Conservation (phyloP, 2,888 invertebrate genomes). For the Heliothis peltigera region DNA sequence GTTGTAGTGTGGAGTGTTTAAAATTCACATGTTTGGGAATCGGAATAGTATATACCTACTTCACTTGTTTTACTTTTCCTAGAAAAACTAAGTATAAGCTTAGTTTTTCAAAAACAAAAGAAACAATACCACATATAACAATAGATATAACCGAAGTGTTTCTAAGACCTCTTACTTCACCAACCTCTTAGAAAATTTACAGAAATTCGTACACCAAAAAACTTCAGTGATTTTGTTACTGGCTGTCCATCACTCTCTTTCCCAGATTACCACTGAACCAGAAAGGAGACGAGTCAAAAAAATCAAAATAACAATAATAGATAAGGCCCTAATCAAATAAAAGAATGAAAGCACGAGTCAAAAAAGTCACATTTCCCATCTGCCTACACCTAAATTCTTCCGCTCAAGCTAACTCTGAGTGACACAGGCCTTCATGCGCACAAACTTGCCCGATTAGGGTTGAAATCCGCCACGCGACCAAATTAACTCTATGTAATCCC, state of each 20-base stretch:
- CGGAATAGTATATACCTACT: too few species aligned
- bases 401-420: conserved; percentile 68
- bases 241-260: neutral
- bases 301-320: conserved; percentile 14
- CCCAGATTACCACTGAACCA: conserved; percentile 6
- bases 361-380: conserved; percentile 52
- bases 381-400: conserved; percentile 48
- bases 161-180: neutral
- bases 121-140: too few species aligned
- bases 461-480: conserved; percentile 82
- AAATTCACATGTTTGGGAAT: too few species aligned
- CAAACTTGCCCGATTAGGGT: conserved; percentile 67
- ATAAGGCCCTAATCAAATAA: conserved; percentile 26
- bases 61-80: too few species aligned
- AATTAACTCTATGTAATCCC: conserved; percentile 87
- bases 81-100: too few species aligned
- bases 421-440: conserved; percentile 71
- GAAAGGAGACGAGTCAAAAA: neutral
- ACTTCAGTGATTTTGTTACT: too few species aligned
- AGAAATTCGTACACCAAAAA: neutral
- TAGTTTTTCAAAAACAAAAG: too few species aligned
- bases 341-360: conserved; percentile 27
- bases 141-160: too few species aligned
- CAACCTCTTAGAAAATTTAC: neutral
- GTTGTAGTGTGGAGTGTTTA: too few species aligned